Evolutionary conservation across 2,888 invertebrate genomes (phyloP).

Genomic region (Andrena praecox): DNA sequence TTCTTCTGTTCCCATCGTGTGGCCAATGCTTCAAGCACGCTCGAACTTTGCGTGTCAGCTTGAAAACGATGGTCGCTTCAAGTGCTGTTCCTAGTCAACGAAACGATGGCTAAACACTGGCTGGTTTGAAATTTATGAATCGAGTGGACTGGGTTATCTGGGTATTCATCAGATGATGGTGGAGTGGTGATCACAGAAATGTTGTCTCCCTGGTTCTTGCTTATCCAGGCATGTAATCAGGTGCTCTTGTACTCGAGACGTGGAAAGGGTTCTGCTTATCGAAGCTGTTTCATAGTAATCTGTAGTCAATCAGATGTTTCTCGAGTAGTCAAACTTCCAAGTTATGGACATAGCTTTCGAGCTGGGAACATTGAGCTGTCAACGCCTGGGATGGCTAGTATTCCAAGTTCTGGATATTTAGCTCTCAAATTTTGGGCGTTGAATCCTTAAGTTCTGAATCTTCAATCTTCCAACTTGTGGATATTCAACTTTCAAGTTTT

Average conservation of each 20-base stretch:
- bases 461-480: no score
- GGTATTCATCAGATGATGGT: neutral
- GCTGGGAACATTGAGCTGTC: no score
- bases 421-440: no score
- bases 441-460: no score
- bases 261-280: constrained; percentile 4
- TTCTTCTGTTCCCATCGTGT: neutral
- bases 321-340: neutral
- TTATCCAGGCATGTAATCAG: constrained; percentile 26
- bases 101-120: constrained; percentile 2
- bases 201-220: neutral
- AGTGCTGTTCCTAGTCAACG: neutral
- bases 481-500: no score
- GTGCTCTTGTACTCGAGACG: neutral
- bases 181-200: constrained; percentile 1
- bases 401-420: no score
- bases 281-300: neutral
- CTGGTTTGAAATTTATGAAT: neutral
- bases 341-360: neutral
- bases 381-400: no score
- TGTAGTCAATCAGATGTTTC: neutral
- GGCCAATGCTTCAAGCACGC: neutral
- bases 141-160: constrained; percentile 6
- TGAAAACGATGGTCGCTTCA: neutral
- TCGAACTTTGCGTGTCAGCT: neutral